Evolutionary conservation across 2,113 vertebrate species (phyloP).

Genomic region (Ceyx margarethae): DNA sequence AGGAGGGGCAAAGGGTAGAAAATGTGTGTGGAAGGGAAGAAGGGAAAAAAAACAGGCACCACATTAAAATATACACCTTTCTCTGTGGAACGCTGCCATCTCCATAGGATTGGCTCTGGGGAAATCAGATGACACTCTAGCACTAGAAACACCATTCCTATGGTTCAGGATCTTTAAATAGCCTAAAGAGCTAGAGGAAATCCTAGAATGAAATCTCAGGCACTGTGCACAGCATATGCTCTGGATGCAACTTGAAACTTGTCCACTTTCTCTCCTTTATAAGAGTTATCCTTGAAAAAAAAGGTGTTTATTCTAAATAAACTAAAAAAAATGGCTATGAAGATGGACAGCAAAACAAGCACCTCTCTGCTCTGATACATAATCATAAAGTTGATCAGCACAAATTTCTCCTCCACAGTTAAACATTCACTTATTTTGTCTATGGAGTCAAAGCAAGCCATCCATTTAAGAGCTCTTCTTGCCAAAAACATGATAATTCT

Average conservation of each 20-base stretch:
- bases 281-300: background rate
- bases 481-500: background rate
- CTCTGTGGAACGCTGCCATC: conserved; percentile 43
- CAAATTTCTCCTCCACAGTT: background rate
- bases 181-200: background rate
- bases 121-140: background rate
- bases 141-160: conserved; percentile 2
- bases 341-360: background rate
- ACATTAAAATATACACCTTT: conserved; percentile 66
- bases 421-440: background rate
- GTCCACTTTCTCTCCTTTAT: background rate
- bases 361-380: background rate
- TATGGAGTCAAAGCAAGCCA: background rate
- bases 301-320: background rate
- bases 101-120: conserved; percentile 17
- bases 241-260: background rate
- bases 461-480: background rate
- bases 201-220: background rate
- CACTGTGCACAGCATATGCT: background rate
- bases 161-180: background rate
- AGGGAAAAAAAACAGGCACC: conserved; percentile 65
- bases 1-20: conserved; percentile 74
- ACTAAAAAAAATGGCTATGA: background rate
- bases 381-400: background rate
- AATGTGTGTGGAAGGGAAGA: conserved; percentile 72